Evolutionary conservation across 2,797 vertebrate genomes (phyloP).

Genomic region (Hippoglossus hippoglossus): DNA sequence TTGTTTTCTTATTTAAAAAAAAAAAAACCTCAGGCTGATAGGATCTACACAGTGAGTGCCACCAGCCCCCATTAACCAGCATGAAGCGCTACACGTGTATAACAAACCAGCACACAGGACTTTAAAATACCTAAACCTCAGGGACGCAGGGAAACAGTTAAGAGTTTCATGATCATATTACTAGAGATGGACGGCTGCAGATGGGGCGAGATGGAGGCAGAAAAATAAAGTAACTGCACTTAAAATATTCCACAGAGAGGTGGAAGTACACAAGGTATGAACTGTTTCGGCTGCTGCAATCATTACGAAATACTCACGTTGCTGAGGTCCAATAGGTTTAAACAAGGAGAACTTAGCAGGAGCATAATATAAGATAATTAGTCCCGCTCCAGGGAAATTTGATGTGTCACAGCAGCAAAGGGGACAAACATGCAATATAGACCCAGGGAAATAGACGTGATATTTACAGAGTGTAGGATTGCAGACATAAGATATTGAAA

Average conservation of each 20-base stretch:
- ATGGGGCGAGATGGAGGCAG: not conserved
- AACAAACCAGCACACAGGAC: constrained; percentile 40
- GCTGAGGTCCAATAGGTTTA: no score
- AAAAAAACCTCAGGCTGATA: constrained; percentile 50
- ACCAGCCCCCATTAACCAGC: constrained; percentile 72
- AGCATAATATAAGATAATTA: no score
- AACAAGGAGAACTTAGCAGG: no score
- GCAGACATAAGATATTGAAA: no score
- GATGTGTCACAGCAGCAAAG: no score
- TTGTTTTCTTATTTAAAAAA: constrained; percentile 24
- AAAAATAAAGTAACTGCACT: not conserved
- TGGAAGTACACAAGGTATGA: not conserved
- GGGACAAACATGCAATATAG: no score
- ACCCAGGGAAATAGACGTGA: no score
- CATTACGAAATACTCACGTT: not conserved
- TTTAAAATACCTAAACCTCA: constrained; percentile 28
- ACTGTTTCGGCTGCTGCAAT: not conserved
- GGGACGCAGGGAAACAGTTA: not conserved
- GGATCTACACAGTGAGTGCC: constrained; percentile 57
- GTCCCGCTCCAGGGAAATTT: no score
- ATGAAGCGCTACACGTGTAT: constrained; percentile 61
- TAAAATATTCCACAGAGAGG: not conserved
- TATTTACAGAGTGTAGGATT: no score
- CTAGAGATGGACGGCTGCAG: not conserved
- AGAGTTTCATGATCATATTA: constrained; percentile 2